Conservation (phyloP, 2,113 vertebrate species). For the Ailuropoda melanoleuca region DNA sequence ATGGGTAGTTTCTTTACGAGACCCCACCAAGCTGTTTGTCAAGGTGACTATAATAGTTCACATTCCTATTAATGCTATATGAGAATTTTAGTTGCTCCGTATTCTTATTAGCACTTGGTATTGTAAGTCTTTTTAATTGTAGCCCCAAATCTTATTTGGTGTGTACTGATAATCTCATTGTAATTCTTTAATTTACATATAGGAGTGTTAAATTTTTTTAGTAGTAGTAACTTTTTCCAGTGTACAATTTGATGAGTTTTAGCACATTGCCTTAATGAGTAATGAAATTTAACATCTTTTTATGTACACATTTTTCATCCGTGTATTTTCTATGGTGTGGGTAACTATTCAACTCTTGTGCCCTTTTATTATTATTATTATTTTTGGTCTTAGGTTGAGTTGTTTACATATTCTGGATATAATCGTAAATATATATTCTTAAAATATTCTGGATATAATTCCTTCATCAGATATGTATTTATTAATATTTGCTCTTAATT, state of each 20-base stretch:
- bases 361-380: neutral
- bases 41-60: neutral
- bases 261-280: neutral
- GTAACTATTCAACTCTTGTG: neutral
- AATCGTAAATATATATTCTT: neutral
- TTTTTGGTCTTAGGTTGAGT: neutral
- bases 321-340: neutral
- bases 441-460: neutral
- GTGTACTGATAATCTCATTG: neutral
- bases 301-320: neutral
- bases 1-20: neutral
- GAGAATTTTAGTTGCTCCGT: neutral
- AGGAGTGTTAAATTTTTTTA: neutral
- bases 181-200: neutral
- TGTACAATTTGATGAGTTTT: neutral
- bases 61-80: neutral
- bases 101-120: neutral
- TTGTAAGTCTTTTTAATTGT: neutral
- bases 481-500: neutral
- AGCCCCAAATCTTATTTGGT: neutral
- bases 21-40: neutral
- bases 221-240: neutral
- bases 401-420: neutral
- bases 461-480: neutral
- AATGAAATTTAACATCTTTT: neutral